Conservation (phyloP, 2,888 invertebrate genomes). For the Scelioninae gen. 1 region DNA sequence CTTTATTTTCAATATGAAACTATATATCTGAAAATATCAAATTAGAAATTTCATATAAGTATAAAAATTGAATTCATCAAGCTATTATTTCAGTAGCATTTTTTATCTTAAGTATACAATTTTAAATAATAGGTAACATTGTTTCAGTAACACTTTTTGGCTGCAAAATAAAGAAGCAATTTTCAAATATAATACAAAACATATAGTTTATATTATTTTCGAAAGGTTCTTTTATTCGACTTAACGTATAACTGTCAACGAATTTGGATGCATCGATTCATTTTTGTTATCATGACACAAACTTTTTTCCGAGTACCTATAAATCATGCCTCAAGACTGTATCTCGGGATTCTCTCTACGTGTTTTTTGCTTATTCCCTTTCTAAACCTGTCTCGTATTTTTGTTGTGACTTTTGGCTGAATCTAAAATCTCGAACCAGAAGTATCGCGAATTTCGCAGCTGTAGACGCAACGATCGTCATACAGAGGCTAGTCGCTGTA, state of each 20-base stretch:
- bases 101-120: too few relatives aligned
- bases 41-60: too few relatives aligned
- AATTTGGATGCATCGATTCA: conserved; percentile 66
- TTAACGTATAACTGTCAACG: conserved; percentile 62
- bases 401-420: conserved; percentile 61
- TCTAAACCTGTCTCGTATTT: conserved; percentile 67
- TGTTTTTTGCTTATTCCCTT: conserved; percentile 42
- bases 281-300: conserved; percentile 69
- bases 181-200: background rate
- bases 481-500: conserved; percentile 69
- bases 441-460: conserved; percentile 71
- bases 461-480: conserved; percentile 53
- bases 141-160: too few relatives aligned
- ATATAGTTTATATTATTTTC: background rate
- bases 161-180: too few relatives aligned
- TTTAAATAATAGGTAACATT: too few relatives aligned
- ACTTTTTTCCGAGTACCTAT: conserved; percentile 61
- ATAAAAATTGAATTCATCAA: too few relatives aligned
- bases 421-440: conserved; percentile 67
- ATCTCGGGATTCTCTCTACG: conserved; percentile 39
- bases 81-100: too few relatives aligned
- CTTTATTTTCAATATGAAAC: too few relatives aligned
- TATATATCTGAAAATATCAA: too few relatives aligned
- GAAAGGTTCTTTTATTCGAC: conserved; percentile 33
- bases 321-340: conserved; percentile 60